Evolutionary conservation across 1,140 invertebrate genomes (phyloP).

Genomic region (Hypothenemus hampei): DNA sequence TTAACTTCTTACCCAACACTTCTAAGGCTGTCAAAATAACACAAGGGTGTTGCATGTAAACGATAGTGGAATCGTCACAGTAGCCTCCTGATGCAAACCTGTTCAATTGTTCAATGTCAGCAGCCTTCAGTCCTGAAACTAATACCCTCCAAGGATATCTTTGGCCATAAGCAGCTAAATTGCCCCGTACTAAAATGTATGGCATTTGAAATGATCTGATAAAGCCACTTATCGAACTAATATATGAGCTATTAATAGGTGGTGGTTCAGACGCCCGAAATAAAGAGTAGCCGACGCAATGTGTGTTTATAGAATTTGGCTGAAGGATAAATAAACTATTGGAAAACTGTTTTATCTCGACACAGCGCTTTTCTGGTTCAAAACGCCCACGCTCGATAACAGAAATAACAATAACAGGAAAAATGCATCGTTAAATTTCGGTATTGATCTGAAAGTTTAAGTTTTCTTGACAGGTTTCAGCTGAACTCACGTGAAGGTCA

Average conservation of each 20-base stretch:
- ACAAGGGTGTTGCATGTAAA: conserved; percentile 79
- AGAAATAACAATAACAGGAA: too few relatives aligned
- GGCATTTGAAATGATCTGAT: conserved; percentile 55
- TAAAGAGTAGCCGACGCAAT: too few relatives aligned
- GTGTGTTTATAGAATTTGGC: too few relatives aligned
- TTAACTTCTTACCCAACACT: conserved; percentile 51
- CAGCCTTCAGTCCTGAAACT: conserved; percentile 76
- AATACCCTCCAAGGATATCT: conserved; percentile 79
- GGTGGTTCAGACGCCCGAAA: too few relatives aligned
- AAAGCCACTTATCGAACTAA: neutral
- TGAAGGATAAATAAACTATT: too few relatives aligned
- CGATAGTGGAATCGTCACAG: conserved; percentile 71
- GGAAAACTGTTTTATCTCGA: too few relatives aligned
- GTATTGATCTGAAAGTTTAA: too few relatives aligned
- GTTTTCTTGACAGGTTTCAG: too few relatives aligned
- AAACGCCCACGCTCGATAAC: too few relatives aligned
- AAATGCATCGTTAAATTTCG: too few relatives aligned
- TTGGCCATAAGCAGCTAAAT: conserved; percentile 77
- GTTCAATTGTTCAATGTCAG: conserved; percentile 73
- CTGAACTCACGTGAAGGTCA: too few relatives aligned
- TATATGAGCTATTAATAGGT: neutral
- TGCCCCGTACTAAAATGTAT: conserved; percentile 81
- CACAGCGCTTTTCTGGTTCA: too few relatives aligned
- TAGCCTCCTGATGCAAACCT: conserved; percentile 76
- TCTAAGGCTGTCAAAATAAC: conserved; percentile 79